phyloP scores from a whole-genome alignment of 2,113 vertebrate species.

The Cephalopterus ornatus region DNA sequence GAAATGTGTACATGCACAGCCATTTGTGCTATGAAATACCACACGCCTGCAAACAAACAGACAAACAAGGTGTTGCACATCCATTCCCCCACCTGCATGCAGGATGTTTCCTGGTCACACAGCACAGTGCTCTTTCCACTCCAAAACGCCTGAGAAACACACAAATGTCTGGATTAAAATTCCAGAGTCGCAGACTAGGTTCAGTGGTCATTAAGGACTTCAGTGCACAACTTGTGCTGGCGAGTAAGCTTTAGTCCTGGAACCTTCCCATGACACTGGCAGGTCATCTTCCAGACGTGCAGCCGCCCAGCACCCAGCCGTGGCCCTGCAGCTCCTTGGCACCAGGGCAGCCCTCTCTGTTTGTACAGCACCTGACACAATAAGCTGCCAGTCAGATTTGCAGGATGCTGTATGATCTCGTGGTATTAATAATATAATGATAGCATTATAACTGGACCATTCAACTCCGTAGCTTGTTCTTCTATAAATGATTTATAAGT shows the following conservation, averaged over 20 bases:
- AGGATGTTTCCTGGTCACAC: not conserved
- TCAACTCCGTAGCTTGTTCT: slow-evolving; percentile 50
- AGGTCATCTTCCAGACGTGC: not conserved
- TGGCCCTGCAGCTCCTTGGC: fast-evolving
- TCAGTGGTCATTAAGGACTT: not conserved
- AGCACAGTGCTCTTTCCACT: not conserved
- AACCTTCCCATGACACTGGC: not conserved
- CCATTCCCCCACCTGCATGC: not conserved
- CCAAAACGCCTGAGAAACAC: not conserved
- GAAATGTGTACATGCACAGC: not conserved
- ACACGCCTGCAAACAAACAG: not conserved
- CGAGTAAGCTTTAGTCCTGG: not conserved
- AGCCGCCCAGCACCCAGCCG: not conserved
- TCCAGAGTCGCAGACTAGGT: not conserved
- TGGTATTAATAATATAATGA: slow-evolving; percentile 61
- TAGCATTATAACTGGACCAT: slow-evolving; percentile 55
- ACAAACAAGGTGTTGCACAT: not conserved
- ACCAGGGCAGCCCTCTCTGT: not conserved
- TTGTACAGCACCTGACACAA: not conserved
- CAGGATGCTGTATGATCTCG: not conserved
- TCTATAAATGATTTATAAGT: slow-evolving; percentile 62
- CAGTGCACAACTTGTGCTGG: not conserved
- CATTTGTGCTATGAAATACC: not conserved
- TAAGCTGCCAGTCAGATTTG: not conserved
- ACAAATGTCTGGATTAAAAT: not conserved